Evolutionary conservation across 2,797 vertebrate genomes (phyloP), one percentile per base, ranked within the genome.

Genomic region (Urocyon cinereoargenteus): DNA sequence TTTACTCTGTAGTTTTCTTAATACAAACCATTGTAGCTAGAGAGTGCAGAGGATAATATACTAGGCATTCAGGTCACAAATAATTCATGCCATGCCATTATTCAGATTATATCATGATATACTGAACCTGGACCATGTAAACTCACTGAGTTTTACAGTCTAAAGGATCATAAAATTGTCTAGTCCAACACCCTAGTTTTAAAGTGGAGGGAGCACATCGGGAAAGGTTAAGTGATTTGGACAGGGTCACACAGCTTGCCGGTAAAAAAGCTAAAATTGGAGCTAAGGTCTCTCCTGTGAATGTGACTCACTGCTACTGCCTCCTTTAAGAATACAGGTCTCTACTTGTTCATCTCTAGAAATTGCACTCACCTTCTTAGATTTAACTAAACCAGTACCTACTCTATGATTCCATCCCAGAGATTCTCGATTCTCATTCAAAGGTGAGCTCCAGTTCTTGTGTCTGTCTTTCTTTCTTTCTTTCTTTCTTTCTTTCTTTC

Each of bases 101-200:
- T 51, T 82, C 31, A 62, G 51, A 82, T 89, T 86, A 61, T 49
- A 40, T 70, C 64, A 70, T 86, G 57, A 91, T 49, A 84, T 66
- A 86, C 22, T 77, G 55, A 94, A n/a, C 19, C 53, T 93, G 81
- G 91, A 13, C 24, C 66, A 89, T 4, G 5, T 51, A 81, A 95
- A 95, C 75, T 82, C 78, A 68, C 49, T 36, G 62, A 79, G 77
- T 84, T 90, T 96, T 83, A 91, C 0, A 91, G 75, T 9, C 64
- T 75, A 64, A 91, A n/a, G 19, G 79, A 26, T 77, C 40, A 66
- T 93, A 91, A 95, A 91, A 68, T 55, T 66, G 72, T 88, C 62
- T 81, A 70, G 21, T 10, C 55, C n/a, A 75, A 89, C 45, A 53
- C 28, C 24, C 15, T n/a, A 22, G 5, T 59, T 91, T 96, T 94